Evolutionary conservation across 1,140 invertebrate species (phyloP).

Genomic region (Ephestia elutella): DNA sequence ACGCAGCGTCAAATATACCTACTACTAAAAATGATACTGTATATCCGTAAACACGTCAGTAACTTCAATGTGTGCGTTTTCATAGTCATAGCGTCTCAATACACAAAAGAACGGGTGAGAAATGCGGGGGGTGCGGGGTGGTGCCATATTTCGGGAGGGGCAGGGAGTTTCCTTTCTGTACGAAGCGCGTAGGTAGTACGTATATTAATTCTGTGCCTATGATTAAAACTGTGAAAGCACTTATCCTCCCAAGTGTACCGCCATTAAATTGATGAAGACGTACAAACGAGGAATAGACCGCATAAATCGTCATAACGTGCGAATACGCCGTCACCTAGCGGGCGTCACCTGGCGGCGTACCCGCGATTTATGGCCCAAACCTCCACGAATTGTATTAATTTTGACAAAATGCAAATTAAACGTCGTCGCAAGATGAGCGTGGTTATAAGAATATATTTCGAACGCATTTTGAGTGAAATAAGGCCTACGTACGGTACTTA

Average conservation of each 20-base stretch:
- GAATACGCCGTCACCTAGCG: neutral
- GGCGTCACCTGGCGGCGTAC: neutral
- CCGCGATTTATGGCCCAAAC: conserved; percentile 7
- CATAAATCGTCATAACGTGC: conserved; percentile 7
- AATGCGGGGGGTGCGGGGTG: too few relatives aligned
- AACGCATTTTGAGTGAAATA: neutral
- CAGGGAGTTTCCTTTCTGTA: too few relatives aligned
- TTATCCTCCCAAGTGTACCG: neutral
- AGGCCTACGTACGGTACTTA: too few relatives aligned
- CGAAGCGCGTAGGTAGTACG: too few relatives aligned
- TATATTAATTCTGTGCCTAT: too few relatives aligned
- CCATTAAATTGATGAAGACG: conserved; percentile 11
- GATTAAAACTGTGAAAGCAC: neutral
- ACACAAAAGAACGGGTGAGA: too few relatives aligned
- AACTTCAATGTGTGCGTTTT: too few relatives aligned
- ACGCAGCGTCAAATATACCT: too few relatives aligned
- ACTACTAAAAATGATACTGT: too few relatives aligned
- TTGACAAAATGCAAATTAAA: conserved; percentile 29
- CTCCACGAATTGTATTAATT: conserved; percentile 24
- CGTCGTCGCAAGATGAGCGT: neutral
- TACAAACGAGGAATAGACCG: conserved; percentile 2
- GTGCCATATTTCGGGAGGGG: too few relatives aligned
- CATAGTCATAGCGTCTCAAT: too few relatives aligned
- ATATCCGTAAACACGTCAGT: too few relatives aligned
- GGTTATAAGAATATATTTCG: neutral